These are phyloP conservation scores for Minunthozetes semirufus DNA, from an alignment of 2,888 invertebrate species.

Conservation along the genomic window DNA sequence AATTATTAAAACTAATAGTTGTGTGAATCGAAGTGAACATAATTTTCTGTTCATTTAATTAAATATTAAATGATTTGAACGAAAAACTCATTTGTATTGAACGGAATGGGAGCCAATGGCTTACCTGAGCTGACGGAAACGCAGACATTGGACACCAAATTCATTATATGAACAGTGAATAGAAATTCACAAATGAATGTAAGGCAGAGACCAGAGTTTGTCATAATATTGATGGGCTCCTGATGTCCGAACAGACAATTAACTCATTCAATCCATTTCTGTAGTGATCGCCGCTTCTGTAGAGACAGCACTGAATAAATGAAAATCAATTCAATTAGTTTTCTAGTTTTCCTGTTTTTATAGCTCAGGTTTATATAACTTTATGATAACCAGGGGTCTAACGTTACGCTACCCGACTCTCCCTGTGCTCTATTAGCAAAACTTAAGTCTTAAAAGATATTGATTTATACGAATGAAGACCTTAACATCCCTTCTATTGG, in stretches of 20 bases:
- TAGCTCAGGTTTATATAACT: too few relatives aligned
- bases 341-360: not conserved
- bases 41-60: not conserved
- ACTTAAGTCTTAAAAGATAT: too few relatives aligned
- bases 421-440: too few relatives aligned
- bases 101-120: not conserved
- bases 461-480: too few relatives aligned
- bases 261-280: slow-evolving; percentile 3
- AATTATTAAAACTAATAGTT: not conserved
- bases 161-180: slow-evolving; percentile 26
- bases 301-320: not conserved
- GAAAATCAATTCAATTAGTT: not conserved
- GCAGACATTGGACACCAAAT: slow-evolving; percentile 14
- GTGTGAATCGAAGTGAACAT: not conserved
- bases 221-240: slow-evolving; percentile 15
- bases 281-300: not conserved
- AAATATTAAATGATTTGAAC: slow-evolving; percentile 2
- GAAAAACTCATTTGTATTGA: not conserved
- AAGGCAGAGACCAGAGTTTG: slow-evolving; percentile 2
- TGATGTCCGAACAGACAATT: not conserved
- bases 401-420: too few relatives aligned
- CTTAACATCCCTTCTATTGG: too few relatives aligned
- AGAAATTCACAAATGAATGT: slow-evolving; percentile 17
- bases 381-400: too few relatives aligned
- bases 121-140: slow-evolving; percentile 11